A percentile compares a stretch with the other conserved stretches of the same genome.
These are phyloP conservation scores for Clarias macrocephalus DNA, from an alignment of 2,113 vertebrate genomes.

Conservation along the genomic window DNA sequence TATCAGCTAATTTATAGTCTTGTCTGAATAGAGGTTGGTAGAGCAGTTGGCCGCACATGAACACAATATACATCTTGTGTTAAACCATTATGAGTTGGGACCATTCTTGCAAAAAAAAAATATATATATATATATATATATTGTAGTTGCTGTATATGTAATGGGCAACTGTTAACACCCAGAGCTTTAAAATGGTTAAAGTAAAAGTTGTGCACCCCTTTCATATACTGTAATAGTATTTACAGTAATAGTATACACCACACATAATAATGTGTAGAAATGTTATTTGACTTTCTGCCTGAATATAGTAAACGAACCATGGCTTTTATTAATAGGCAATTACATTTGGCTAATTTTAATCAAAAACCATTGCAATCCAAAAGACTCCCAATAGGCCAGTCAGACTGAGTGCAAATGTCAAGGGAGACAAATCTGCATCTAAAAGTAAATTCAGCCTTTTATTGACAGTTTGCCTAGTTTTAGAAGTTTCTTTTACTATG, in stretches of 20 bases:
- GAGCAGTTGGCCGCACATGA: no score
- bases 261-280: background rate
- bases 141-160: no score
- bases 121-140: no score
- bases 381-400: conserved; percentile 54
- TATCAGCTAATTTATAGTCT: no score
- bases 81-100: no score
- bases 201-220: background rate
- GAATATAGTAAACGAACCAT: background rate
- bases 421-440: conserved; percentile 60
- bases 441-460: conserved; percentile 18
- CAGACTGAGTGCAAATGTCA: conserved; percentile 67
- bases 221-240: background rate
- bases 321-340: background rate
- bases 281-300: background rate
- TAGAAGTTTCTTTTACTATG: background rate
- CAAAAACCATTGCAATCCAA: background rate
- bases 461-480: conserved; percentile 13
- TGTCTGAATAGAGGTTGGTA: no score
- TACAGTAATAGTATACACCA: no score
- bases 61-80: no score
- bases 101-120: no score
- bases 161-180: no score
- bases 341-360: background rate
- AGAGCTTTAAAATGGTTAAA: background rate